Base-by-base conservation (phyloP, 2,797 vertebrate species). In the Syndactyla subalaris region DNA sequence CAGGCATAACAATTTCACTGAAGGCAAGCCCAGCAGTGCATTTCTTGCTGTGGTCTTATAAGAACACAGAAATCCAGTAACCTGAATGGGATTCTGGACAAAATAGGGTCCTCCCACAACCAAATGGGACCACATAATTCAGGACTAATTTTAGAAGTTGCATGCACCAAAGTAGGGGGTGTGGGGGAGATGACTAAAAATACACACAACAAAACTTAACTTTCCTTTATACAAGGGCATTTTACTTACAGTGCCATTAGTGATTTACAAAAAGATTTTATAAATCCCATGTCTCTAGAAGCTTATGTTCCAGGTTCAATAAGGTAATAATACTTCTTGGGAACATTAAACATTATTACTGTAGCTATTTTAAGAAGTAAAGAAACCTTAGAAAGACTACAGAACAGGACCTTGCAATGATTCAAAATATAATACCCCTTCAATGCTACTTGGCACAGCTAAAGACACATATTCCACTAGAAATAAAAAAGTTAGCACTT, bases 401-500 rank as follows among this genome's bases (percentile, higher is more conserved):
- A 81, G 68, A 80, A 62, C 3, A 81, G 57, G 86, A 86, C 15
- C 26, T n/a, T 87, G 49, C 21, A 88, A 66, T 73, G 59, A 91
- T 45, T 85, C 76, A 89, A 78, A 89, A 85, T 41, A 48, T 26
- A 93, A 83, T 71, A 82, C 4, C 20, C 29, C 57, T 79, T 55
- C 70, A 78, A 39, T 68, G 48, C 34, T 88, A 68, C 38, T 41
- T 62, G 71, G 86, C 72, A 71, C 61, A 87, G 74, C 30, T 91
- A 43, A 90, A 94, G 43, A 65, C n/a, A 85, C n/a, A 21, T 5
- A 72, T 58, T 80, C 61, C 65, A 88, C 46, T 14, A 68, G 74
- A 93, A 93, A 89, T 54, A 63, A 88, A 57, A 95, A 89, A 85
- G 32, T 49, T 73, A 92, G n/a, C 32, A 84, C 61, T 92, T 88